Percentiles rank a stretch among this genome's conserved stretches.
Conservation (phyloP, 1,140 invertebrate species). For the Anastrepha ludens region DNA sequence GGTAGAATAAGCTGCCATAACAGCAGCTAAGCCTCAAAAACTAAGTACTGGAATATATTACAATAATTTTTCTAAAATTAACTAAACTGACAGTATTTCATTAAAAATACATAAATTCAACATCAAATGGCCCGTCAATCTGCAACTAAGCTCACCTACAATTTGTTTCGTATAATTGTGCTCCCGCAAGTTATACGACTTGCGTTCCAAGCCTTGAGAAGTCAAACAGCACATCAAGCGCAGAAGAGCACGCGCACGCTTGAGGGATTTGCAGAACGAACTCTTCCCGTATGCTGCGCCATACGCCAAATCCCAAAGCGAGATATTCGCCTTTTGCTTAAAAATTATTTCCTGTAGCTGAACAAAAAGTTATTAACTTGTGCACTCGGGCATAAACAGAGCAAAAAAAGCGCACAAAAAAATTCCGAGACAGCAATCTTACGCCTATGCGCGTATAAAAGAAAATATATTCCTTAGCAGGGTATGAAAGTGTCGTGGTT, state of each 20-base stretch:
- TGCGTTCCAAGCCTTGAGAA: neutral
- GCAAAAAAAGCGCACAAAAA: neutral
- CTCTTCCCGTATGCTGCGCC: neutral
- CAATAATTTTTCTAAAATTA: too few relatives aligned
- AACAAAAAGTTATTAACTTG: slow-evolving; percentile 18
- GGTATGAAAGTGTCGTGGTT: neutral
- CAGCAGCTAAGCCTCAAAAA: too few relatives aligned
- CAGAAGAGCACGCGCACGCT: neutral
- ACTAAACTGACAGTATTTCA: too few relatives aligned
- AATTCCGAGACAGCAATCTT: neutral
- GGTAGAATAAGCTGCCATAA: too few relatives aligned
- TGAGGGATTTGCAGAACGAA: neutral
- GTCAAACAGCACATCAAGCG: neutral
- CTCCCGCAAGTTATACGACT: too few relatives aligned
- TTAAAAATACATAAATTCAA: too few relatives aligned
- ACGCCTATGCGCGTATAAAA: neutral
- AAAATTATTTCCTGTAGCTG: neutral
- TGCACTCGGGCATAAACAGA: neutral
- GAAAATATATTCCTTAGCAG: neutral
- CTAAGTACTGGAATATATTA: too few relatives aligned
- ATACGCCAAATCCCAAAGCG: neutral
- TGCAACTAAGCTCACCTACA: too few relatives aligned
- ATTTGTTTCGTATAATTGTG: too few relatives aligned
- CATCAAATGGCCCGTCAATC: too few relatives aligned
- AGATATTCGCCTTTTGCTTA: neutral